Conservation (phyloP, 2,797 vertebrate genomes). For the Syndactyla subalaris region DNA sequence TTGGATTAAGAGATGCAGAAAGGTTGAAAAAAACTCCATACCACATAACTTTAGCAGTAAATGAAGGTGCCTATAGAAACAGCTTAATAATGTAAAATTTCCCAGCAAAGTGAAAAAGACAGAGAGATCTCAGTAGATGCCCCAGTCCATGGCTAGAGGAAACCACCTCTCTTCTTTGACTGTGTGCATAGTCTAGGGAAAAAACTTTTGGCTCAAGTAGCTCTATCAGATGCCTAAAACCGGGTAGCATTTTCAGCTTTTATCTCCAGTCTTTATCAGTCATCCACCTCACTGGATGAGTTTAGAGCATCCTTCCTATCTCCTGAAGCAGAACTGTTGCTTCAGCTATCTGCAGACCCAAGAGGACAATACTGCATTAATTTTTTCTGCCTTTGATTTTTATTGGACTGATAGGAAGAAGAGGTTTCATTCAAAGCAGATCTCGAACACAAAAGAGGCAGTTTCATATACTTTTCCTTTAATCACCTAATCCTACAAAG, state of each 20-base stretch:
- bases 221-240: neutral
- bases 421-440: neutral
- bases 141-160: neutral
- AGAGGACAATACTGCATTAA: neutral
- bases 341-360: neutral
- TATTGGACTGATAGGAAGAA: neutral
- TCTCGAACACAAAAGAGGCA: fast-evolving
- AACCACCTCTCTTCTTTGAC: neutral
- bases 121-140: neutral
- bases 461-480: neutral
- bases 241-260: neutral
- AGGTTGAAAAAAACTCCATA: neutral
- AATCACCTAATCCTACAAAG: neutral
- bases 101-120: neutral
- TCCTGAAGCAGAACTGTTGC: neutral
- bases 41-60: neutral
- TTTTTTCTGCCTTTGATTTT: neutral
- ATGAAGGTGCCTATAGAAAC: neutral
- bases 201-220: neutral
- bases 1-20: neutral
- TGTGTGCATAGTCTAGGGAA: neutral
- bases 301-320: neutral
- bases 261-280: neutral
- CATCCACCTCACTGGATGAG: neutral
- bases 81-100: neutral